phyloP scores from a whole-genome alignment of 2,888 invertebrate genomes.

The Epistrophella euchroma region DNA sequence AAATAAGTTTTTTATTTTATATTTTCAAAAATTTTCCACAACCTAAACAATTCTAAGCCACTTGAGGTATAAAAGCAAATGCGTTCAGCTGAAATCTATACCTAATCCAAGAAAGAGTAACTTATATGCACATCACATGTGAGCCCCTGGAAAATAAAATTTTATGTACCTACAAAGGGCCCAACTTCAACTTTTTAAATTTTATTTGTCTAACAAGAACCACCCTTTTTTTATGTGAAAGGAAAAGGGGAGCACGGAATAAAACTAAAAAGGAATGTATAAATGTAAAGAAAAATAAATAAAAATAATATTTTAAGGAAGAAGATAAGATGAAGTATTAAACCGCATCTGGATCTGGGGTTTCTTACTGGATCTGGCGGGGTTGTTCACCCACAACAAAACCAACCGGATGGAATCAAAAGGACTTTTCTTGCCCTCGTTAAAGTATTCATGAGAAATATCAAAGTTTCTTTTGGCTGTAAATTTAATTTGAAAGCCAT shows the following conservation, averaged over 20 bases:
- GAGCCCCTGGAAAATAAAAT: background rate
- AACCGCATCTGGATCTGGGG: constrained; percentile 43
- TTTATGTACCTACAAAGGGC: background rate
- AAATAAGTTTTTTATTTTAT: no score
- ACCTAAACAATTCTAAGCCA: no score
- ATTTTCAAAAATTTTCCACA: no score
- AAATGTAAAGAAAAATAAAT: constrained; percentile 24
- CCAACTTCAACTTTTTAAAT: background rate
- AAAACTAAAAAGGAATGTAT: constrained; percentile 9
- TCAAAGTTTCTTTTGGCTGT: constrained; percentile 37
- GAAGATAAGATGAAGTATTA: constrained; percentile 50
- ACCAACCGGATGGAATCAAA: constrained; percentile 12
- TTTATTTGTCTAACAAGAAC: background rate
- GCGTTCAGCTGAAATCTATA: background rate
- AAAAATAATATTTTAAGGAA: constrained; percentile 17
- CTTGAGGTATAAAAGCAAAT: no score
- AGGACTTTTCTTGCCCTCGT: constrained; percentile 9
- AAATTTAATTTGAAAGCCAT: constrained; percentile 62
- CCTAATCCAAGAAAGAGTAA: background rate
- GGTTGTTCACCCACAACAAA: background rate
- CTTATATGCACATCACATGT: background rate
- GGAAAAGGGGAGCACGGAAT: background rate
- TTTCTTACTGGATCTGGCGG: background rate
- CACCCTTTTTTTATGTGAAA: background rate
- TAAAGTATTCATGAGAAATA: constrained; percentile 36